Percentiles rank a stretch among this genome's conserved stretches.
phyloP scores from a whole-genome alignment of 2,888 invertebrate species.

The Eupithecia insigniata region DNA sequence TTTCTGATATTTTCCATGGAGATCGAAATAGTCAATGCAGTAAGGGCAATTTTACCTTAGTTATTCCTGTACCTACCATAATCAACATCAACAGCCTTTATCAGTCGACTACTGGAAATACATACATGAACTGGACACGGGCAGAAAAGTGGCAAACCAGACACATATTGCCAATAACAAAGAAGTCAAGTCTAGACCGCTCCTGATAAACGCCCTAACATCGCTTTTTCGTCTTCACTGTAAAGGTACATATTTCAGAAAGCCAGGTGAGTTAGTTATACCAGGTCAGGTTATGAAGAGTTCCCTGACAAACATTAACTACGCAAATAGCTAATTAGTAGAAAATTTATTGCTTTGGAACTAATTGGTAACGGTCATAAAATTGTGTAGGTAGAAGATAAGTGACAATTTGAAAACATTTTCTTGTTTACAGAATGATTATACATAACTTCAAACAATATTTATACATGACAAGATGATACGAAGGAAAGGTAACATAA shows the following conservation, averaged over 20 bases:
- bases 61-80: no score
- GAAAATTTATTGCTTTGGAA: slow-evolving; percentile 53
- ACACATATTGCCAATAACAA: no score
- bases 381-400: slow-evolving; percentile 34
- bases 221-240: no score
- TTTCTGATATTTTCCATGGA: neutral
- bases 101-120: no score
- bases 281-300: slow-evolving; percentile 52
- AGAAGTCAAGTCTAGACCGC: no score
- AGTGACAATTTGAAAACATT: slow-evolving; percentile 2
- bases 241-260: no score
- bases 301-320: slow-evolving; percentile 46
- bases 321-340: slow-evolving; percentile 62
- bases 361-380: slow-evolving; percentile 58
- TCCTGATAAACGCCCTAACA: no score
- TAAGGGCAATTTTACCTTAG: no score
- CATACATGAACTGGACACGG: no score
- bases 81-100: no score
- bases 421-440: slow-evolving; percentile 11
- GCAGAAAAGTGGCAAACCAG: no score
- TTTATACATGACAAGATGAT: neutral
- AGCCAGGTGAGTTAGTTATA: slow-evolving; percentile 28
- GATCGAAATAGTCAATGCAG: neutral
- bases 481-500: neutral
- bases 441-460: neutral